Base-by-base conservation (phyloP, 1,140 invertebrate genomes). In the Aphaenogaster ashmeadi region DNA sequence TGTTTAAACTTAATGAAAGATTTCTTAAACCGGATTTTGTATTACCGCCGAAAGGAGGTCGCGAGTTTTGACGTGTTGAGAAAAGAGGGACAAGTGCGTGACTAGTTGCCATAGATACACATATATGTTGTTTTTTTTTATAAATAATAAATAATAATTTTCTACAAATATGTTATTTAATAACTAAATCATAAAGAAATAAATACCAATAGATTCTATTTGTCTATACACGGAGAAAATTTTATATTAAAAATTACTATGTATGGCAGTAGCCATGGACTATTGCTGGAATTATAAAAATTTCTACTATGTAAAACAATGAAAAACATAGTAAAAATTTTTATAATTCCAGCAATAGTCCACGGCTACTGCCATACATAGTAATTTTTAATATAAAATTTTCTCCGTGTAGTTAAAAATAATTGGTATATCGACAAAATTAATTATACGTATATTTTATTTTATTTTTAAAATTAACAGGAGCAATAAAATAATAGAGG, bases 41-140 rank as follows among this genome's bases (percentile, higher is more conserved):
- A 41, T 66, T 66, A 86, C 58, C 44, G 36, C 74, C 80, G 75
- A 66, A 56, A 67, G 27, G 7, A 69, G 0, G 18, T 74, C 27
- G 47, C 75, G 71, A 87, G 58, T 60, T 90, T 85, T 80, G 81
- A 87, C 72, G 54, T 74, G 18, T 71, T 50, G n/a, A 62, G 36
- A 54, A 41, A 69, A n/a, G n/a, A 80, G 77, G 44, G 62, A 80
- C 47, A 81, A 69, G 47, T 81, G 47, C 18, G 15, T 50, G 5
- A 50, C 13, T 52, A 41, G 89, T 91, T 86, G 81, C 78, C 81
- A 91, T 91, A 87, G 89, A 58, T 52, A 80, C 88, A 80, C 88
- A 5, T 58, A 41, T 36, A 0, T 52, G 21, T 54, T 41, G 36
- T 9, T 21, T 77, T 36, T 36, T 72, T 71, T 27, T 50, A 64